These are phyloP conservation scores for Champsocephalus gunnari DNA, from an alignment of 2,797 vertebrate species.

Conservation along the genomic window DNA sequence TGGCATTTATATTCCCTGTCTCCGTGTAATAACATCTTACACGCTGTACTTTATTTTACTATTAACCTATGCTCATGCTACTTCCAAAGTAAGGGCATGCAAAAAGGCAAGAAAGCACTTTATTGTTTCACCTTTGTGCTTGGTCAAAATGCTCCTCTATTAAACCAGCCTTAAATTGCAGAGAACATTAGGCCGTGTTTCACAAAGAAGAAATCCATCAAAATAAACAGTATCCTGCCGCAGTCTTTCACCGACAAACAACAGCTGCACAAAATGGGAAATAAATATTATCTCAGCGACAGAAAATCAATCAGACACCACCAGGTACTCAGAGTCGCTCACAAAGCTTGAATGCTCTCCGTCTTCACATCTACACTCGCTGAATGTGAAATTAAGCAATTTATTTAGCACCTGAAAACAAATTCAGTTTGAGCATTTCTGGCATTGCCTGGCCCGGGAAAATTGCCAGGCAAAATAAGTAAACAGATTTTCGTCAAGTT, in stretches of 20 bases:
- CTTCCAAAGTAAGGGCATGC: constrained; percentile 45
- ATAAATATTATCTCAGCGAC: constrained; percentile 80
- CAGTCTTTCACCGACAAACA: constrained; percentile 74
- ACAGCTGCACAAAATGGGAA: constrained; percentile 80
- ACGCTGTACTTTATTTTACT: constrained; percentile 58
- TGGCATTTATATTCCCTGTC: constrained; percentile 69
- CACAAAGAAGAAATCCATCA: constrained; percentile 63
- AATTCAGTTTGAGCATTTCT: constrained; percentile 42
- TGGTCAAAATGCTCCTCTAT: constrained; percentile 39
- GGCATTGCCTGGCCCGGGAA: constrained; percentile 22
- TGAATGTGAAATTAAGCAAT: constrained; percentile 57
- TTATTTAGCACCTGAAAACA: constrained; percentile 45
- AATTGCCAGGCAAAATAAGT: constrained; percentile 45
- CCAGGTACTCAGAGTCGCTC: constrained; percentile 52
- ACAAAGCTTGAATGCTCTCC: constrained; percentile 46
- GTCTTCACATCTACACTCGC: constrained; percentile 48
- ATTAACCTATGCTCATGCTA: constrained; percentile 59
- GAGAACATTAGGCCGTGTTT: constrained; percentile 47
- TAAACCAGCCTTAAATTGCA: constrained; percentile 42
- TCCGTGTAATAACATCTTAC: constrained; percentile 59
- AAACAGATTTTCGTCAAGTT: constrained; percentile 57
- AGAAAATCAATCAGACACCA: constrained; percentile 70
- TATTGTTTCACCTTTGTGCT: constrained; percentile 27
- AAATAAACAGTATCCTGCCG: constrained; percentile 68
- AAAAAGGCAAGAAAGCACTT: constrained; percentile 25